phyloP scores from a whole-genome alignment of 1,140 invertebrate genomes.

The Cataglyphis hispanica region DNA sequence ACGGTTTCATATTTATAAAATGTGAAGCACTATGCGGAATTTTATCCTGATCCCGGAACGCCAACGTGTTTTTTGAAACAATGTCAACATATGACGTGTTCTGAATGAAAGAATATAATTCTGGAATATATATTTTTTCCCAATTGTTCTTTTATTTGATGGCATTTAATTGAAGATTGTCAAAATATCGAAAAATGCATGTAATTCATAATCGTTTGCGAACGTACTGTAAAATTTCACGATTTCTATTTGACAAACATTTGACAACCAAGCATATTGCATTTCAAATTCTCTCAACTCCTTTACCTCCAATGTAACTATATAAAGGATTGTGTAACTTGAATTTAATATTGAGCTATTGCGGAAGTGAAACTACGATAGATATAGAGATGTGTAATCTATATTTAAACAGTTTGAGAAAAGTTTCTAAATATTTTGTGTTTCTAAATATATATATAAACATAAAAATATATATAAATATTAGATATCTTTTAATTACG shows the following conservation, averaged over 20 bases:
- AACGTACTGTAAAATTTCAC: constrained; percentile 28
- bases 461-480: not conserved
- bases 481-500: not conserved
- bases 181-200: constrained; percentile 30
- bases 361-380: not conserved
- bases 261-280: constrained; percentile 7
- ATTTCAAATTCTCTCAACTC: constrained; percentile 21
- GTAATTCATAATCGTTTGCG: constrained; percentile 15
- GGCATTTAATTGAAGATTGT: constrained; percentile 26
- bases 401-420: too few relatives aligned
- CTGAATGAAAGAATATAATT: constrained; percentile 26
- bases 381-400: not conserved
- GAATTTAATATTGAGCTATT: not conserved
- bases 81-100: constrained; percentile 30
- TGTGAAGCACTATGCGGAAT: constrained; percentile 8
- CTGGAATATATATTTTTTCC: not conserved
- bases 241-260: constrained; percentile 47
- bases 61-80: not conserved
- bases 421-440: not conserved
- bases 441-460: not conserved
- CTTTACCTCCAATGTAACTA: not conserved
- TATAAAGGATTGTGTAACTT: not conserved
- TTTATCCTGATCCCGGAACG: constrained; percentile 34
- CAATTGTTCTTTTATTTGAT: not conserved
- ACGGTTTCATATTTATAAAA: constrained; percentile 42